phyloP scores from a whole-genome alignment of 2,797 vertebrate genomes.

The Lophotriccus pileatus region DNA sequence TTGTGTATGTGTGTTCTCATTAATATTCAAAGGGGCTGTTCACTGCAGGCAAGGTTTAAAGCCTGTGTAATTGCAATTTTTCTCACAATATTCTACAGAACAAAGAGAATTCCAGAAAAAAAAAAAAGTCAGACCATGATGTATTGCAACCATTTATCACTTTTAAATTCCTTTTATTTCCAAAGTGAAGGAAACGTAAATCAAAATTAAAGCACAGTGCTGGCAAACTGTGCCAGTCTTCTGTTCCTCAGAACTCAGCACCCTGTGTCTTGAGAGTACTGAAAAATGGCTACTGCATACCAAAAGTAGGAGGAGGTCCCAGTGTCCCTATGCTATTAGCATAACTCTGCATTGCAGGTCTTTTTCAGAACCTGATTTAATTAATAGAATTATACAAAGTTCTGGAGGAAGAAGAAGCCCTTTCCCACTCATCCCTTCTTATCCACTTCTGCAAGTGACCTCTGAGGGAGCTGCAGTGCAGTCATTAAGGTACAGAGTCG shows the following conservation, averaged over 20 bases:
- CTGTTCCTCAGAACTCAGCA: background rate
- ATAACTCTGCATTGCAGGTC: background rate
- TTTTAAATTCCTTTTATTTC: background rate
- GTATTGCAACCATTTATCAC: background rate
- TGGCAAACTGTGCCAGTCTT: background rate
- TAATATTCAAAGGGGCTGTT: conserved; percentile 24
- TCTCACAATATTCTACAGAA: background rate
- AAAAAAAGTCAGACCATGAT: background rate
- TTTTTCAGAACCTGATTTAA: background rate
- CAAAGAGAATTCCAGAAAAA: background rate
- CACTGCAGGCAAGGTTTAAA: conserved; percentile 22
- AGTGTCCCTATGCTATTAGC: background rate
- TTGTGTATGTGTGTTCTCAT: background rate
- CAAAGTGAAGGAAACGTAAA: background rate
- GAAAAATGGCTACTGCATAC: background rate
- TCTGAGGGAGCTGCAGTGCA: background rate
- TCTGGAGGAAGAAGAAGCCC: background rate
- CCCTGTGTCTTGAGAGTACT: background rate
- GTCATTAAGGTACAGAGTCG: background rate
- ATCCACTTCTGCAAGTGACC: background rate
- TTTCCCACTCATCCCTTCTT: background rate
- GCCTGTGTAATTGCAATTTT: background rate
- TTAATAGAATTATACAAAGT: background rate
- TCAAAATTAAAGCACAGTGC: background rate
- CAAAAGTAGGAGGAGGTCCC: background rate